Base-by-base conservation (phyloP, 1,140 invertebrate genomes). In the Papilio aristodemus region DNA sequence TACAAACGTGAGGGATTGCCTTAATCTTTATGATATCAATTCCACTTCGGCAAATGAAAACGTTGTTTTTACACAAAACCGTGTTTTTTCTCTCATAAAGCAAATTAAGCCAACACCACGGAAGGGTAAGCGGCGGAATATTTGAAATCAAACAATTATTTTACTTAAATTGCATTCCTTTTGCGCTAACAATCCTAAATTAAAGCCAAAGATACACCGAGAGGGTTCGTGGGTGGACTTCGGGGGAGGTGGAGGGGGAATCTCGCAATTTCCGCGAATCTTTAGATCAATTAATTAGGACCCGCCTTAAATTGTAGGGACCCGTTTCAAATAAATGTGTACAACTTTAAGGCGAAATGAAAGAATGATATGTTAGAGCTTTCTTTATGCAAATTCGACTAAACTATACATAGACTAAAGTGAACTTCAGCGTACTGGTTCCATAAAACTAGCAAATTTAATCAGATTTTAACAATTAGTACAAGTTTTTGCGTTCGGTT, bases 91-190 rank as follows among this genome's bases (percentile, higher is more conserved):
- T 80, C 78, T 78, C 74, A 79, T 77, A 77, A 80, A 77, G 74
- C 76, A 80, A 83, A 86, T 84, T 83, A 84, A 74, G 70, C 73
- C 67, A 54, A 59, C 71, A 54, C 71, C 62, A 54, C 36, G 70
- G 73, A 81, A 81, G 80, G 78, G 80, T 85, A 69, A 75, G 69
- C 70, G 69, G 58, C 67, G 70, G 77, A 85, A 82, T 88, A 83
- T 87, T 84, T 76, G 79, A 84, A 88, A 87, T 88, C 87, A 87
- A 89, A 90, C 86, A 89, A 88, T 90, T 89, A 88, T 90, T 87
- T 89, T 82, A 90, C 83, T 81, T 86, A 90, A 89, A 90, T 90
- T 90, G 87, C 87, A 89, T 86, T 86, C 82, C 84, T 82, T 87
- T 86, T 86, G 79, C 79, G 82, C 81, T 87, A 87, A 90, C 84